Evolutionary conservation across 2,113 vertebrate genomes (phyloP).

Genomic region (Thalassarche chlororhynchos): DNA sequence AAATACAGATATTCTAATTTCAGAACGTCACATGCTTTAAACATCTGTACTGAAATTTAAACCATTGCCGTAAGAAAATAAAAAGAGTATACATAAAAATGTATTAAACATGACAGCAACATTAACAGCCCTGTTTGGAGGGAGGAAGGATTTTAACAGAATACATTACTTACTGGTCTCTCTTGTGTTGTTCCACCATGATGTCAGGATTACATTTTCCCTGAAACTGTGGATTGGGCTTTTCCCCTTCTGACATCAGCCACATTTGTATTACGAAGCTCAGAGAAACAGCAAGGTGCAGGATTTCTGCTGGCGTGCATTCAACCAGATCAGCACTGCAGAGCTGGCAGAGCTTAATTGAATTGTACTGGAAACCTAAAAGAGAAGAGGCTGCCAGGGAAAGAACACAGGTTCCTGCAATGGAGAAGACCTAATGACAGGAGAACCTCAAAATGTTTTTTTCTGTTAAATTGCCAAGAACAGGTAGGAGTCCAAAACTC

Average conservation of each 20-base stretch:
- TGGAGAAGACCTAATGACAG: background rate
- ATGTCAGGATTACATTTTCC: background rate
- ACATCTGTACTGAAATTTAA: slow-evolving; percentile 64
- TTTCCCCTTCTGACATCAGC: background rate
- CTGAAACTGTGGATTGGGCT: background rate
- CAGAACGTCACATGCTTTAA: slow-evolving; percentile 51
- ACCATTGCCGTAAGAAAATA: slow-evolving; percentile 41
- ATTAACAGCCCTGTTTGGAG: background rate
- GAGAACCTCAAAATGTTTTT: background rate
- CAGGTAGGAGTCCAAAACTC: slow-evolving; percentile 28
- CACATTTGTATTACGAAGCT: background rate
- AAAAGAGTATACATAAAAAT: slow-evolving; percentile 52
- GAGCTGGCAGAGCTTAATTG: background rate
- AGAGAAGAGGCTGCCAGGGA: background rate
- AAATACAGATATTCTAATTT: slow-evolving; percentile 56
- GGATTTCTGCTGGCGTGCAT: background rate
- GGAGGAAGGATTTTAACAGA: background rate
- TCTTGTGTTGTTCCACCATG: background rate
- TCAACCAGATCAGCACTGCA: background rate
- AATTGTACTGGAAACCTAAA: background rate
- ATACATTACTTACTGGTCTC: background rate
- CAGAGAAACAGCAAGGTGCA: background rate
- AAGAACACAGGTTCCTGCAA: background rate
- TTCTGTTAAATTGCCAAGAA: background rate
- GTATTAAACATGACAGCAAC: slow-evolving; percentile 51